Base-by-base conservation (phyloP, 1,140 invertebrate species). In the Panagrolaimus sp. region DNA sequence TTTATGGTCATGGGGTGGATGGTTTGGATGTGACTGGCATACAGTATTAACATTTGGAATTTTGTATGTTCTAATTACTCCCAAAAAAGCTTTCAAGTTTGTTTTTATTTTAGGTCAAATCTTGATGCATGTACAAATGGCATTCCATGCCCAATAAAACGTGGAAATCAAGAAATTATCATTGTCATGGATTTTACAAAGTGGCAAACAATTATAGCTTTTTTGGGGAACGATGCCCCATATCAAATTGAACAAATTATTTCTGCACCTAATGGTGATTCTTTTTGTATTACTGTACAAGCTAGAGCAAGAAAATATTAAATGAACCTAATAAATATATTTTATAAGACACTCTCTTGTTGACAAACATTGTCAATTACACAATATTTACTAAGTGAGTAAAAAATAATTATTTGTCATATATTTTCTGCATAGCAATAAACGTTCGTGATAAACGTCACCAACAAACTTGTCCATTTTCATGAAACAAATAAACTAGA, bases 221-320 rank as follows among this genome's bases (percentile, higher is more conserved):
- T 72, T 11, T 46, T 71, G 38, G 63, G n/a, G 9, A 51, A 71
- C 45, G 70, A 71, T 57, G 31, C 70, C 25, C 70, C 70, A 9
- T 71, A 71, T 44, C 70, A 71, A 53, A 23, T 71, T 65, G 9
- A 42, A 31, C 71, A 71, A 62, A 72, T 71, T 11, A n/a, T 71
- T 7, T 74, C 70, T 27, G 71, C 67, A 4, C 14, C 20, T 5
- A 13, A 25, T 27, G 27, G 42, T 14, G 38, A 70, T 45, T 25
- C 16, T 38, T 14, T 47, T 11, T 72, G 69, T 27, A 31, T 46
- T 9, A 51, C 51, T 16, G 69, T 72, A 14, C 70, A 71, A 43
- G 69, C 70, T 23, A 57, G 70, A 20, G 69, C 70, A 38, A 38
- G 31, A 38, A 38, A 38, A 7, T 38, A 38, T 38, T 38, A 38